These are phyloP conservation scores for Odocoileus virginianus DNA, from an alignment of 2,113 vertebrate species.

Conservation along the genomic window DNA sequence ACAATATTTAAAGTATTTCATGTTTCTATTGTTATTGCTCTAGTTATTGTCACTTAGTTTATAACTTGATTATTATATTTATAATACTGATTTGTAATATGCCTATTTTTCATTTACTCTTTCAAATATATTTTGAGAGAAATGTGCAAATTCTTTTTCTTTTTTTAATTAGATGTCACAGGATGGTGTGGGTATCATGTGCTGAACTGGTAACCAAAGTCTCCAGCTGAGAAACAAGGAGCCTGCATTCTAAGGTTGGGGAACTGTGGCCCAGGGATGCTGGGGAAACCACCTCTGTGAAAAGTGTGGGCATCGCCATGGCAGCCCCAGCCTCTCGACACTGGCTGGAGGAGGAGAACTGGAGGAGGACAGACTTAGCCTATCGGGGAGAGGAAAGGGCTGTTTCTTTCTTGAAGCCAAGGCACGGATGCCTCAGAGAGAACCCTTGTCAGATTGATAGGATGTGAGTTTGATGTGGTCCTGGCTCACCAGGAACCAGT, in stretches of 20 bases:
- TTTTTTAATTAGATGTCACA: neutral
- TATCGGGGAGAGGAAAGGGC: rapidly evolving
- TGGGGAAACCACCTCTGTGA: neutral
- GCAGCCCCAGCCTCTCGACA: neutral
- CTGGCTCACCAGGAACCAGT: neutral
- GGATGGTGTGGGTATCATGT: neutral
- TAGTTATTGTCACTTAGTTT: neutral
- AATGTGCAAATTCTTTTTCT: neutral
- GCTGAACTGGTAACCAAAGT: neutral
- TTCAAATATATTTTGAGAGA: neutral
- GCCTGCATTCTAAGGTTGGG: neutral
- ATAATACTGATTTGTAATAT: neutral
- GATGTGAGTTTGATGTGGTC: too few relatives aligned
- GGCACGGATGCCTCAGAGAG: neutral
- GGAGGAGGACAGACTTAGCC: neutral
- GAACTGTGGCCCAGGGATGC: neutral
- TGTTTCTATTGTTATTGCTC: neutral
- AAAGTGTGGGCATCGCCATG: neutral
- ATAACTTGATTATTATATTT: neutral
- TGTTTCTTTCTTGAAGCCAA: neutral
- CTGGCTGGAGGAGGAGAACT: neutral
- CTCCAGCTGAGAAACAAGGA: neutral
- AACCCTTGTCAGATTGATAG: neutral
- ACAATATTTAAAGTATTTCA: neutral
- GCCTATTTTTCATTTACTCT: neutral